Evolutionary conservation across 2,797 vertebrate genomes (phyloP).

Genomic region (Acanthurus lineatus): DNA sequence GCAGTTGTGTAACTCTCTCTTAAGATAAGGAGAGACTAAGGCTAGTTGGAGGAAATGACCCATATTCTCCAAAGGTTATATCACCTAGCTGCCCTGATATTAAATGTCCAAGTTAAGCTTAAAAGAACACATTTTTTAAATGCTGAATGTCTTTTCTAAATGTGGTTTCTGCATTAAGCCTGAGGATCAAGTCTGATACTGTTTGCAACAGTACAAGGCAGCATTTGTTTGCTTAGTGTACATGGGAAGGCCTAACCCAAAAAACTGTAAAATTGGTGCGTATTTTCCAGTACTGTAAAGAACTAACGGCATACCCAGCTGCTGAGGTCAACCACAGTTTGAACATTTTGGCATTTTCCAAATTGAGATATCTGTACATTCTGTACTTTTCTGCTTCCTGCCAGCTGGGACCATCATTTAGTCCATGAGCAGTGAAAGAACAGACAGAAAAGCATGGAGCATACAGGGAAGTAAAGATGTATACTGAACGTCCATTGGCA

Average conservation of each 20-base stretch:
- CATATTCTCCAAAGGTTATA: neutral
- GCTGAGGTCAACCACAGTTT: slow-evolving; percentile 42
- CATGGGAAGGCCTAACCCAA: neutral
- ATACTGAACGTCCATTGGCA: neutral
- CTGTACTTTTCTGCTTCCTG: slow-evolving; percentile 70
- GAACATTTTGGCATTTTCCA: slow-evolving; percentile 49
- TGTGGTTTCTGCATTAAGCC: neutral
- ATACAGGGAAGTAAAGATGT: slow-evolving; percentile 3
- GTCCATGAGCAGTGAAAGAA: slow-evolving; percentile 5
- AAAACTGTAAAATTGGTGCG: slow-evolving; percentile 10
- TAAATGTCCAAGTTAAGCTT: neutral
- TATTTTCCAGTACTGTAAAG: slow-evolving; percentile 22
- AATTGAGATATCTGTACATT: slow-evolving; percentile 62
- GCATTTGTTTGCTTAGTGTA: slow-evolving; percentile 6
- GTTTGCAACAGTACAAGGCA: neutral
- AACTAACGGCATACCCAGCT: slow-evolving; percentile 44
- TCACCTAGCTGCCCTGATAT: neutral
- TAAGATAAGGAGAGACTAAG: neutral
- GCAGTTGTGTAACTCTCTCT: slow-evolving; percentile 22
- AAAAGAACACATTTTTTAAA: neutral
- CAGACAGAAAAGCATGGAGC: slow-evolving; percentile 5
- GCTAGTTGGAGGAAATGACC: neutral
- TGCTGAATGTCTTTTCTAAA: neutral
- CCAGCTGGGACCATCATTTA: slow-evolving; percentile 63
- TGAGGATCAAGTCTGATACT: slow-evolving; percentile 17